Percentiles rank a stretch among this genome's conserved stretches.
These are phyloP conservation scores for Tinamus guttatus DNA, from an alignment of 2,113 vertebrate species.

Conservation along the genomic window DNA sequence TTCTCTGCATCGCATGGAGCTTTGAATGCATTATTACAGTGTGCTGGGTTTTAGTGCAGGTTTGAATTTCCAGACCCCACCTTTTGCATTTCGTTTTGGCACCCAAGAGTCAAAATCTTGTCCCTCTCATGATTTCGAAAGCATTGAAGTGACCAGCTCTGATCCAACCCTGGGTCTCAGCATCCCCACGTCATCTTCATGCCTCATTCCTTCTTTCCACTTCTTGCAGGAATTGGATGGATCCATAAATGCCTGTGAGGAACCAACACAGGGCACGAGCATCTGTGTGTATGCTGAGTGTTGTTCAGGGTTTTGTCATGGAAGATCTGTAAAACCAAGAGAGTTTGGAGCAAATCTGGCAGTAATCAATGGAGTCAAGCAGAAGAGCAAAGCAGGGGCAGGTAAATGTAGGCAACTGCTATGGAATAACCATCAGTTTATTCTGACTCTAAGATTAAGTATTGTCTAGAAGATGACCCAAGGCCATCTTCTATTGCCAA, in stretches of 20 bases:
- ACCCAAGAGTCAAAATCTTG: not conserved
- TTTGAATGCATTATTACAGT: no score
- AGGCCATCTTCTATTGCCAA: no score
- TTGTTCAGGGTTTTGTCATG: accelerated
- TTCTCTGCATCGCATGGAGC: not conserved
- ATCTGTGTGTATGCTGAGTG: accelerated
- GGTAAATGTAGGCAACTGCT: not conserved
- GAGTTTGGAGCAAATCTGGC: not conserved
- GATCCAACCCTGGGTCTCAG: not conserved
- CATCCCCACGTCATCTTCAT: accelerated
- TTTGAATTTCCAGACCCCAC: not conserved
- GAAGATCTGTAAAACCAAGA: not conserved
- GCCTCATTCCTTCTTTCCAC: not conserved
- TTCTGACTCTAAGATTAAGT: not conserved
- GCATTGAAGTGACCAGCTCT: not conserved
- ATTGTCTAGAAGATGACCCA: not conserved
- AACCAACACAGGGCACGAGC: accelerated
- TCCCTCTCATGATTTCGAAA: accelerated
- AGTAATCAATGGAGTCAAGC: not conserved
- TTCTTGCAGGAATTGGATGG: accelerated
- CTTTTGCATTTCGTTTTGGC: not conserved
- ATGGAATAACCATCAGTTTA: not conserved
- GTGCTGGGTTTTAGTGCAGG: no score
- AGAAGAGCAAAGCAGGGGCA: not conserved
- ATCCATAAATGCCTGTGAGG: accelerated